phyloP scores from a whole-genome alignment of 2,797 vertebrate genomes.

The Champsocephalus esox region DNA sequence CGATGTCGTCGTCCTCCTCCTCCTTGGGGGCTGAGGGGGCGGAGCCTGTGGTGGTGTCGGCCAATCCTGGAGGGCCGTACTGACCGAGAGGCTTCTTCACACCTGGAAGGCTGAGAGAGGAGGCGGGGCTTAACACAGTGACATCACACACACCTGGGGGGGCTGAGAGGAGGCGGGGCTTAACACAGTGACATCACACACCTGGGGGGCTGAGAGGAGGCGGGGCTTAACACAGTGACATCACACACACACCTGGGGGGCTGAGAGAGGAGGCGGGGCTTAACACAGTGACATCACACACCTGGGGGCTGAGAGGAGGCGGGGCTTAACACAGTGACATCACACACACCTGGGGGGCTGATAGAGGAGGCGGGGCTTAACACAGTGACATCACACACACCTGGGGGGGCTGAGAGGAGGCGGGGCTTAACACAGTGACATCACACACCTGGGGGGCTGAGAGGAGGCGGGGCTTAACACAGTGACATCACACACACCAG shows the following conservation, averaged over 20 bases:
- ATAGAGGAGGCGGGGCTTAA: no score
- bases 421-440: background rate
- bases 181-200: slow-evolving; percentile 34
- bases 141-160: background rate
- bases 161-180: no score
- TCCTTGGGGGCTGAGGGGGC: slow-evolving; percentile 73
- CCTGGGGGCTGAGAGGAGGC: slow-evolving; percentile 40
- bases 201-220: slow-evolving; percentile 87
- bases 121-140: background rate
- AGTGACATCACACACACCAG: background rate
- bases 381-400: slow-evolving; percentile 72
- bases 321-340: background rate
- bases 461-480: no score
- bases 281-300: background rate
- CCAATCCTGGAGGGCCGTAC: slow-evolving; percentile 91
- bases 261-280: no score
- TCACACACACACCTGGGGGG: background rate
- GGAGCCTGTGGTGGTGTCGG: slow-evolving; percentile 83
- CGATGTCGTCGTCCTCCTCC: slow-evolving; percentile 90
- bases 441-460: background rate
- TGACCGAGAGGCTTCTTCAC: slow-evolving; percentile 94
- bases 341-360: background rate
- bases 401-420: slow-evolving; percentile 87
- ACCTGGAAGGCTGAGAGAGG: slow-evolving; percentile 89
- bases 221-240: background rate